Percentiles rank a stretch among this genome's conserved stretches.
phyloP scores from a whole-genome alignment of 2,113 vertebrate genomes.

The Nycticebus coucang region DNA sequence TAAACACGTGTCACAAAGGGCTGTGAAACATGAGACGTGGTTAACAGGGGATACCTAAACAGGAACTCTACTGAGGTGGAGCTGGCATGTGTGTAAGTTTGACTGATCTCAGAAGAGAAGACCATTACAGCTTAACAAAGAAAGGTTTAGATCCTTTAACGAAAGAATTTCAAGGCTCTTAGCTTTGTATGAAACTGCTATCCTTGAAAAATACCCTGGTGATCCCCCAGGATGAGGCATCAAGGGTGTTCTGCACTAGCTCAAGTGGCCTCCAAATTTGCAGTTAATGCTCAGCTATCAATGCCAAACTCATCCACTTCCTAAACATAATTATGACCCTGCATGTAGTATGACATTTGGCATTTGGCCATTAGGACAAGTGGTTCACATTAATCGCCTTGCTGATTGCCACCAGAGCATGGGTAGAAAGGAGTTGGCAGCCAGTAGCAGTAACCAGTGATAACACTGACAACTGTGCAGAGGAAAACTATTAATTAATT shows the following conservation, averaged over 20 bases:
- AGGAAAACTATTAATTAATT: conserved; percentile 70
- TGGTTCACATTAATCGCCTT: conserved; percentile 46
- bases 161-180: conserved; percentile 43
- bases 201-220: not conserved
- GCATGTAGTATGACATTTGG: conserved; percentile 43
- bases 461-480: not conserved
- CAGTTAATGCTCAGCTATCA: conserved; percentile 54
- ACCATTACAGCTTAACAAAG: conserved; percentile 37
- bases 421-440: conserved; percentile 54
- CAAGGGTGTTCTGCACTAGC: not conserved
- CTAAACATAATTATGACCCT: conserved; percentile 36
- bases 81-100: conserved; percentile 52
- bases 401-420: conserved; percentile 7
- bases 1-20: conserved; percentile 68
- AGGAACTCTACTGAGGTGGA: conserved; percentile 51
- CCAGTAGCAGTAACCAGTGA: not conserved
- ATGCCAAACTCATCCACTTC: not conserved
- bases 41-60: conserved; percentile 43
- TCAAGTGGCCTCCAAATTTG: conserved; percentile 50
- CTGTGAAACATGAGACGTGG: conserved; percentile 53
- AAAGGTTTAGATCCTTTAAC: conserved; percentile 17
- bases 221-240: not conserved
- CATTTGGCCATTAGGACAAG: conserved; percentile 52
- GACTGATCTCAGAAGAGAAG: conserved; percentile 18
- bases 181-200: not conserved